Conservation (phyloP, 2,797 vertebrate genomes). For the Cossypha heuglini region DNA sequence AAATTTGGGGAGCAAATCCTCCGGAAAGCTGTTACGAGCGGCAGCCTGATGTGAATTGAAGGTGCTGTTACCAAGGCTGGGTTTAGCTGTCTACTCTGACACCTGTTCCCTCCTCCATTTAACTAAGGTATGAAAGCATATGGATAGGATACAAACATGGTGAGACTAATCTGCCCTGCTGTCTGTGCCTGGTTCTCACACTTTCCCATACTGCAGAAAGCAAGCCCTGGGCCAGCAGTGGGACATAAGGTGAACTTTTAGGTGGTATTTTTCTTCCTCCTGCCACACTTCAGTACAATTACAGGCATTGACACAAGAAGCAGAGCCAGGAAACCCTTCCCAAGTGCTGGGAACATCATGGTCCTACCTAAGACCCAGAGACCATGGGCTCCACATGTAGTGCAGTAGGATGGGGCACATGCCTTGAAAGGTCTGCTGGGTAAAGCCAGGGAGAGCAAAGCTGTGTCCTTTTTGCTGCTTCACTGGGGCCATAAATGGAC, state of each 20-base stretch:
- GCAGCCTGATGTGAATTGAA: background rate
- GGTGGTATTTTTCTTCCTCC: background rate
- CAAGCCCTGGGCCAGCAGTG: background rate
- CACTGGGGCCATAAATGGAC: background rate
- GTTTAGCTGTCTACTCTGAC: background rate
- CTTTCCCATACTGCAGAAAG: background rate
- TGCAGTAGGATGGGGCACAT: background rate
- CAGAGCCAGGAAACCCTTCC: background rate
- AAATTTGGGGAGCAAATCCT: background rate
- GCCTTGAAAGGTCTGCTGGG: background rate
- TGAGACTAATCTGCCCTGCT: background rate
- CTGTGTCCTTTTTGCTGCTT: background rate
- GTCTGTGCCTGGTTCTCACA: background rate
- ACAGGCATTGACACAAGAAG: background rate
- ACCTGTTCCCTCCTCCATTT: background rate
- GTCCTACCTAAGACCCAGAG: background rate
- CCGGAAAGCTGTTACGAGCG: background rate
- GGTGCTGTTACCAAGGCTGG: background rate
- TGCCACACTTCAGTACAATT: background rate
- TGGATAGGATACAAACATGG: background rate
- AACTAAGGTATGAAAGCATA: background rate
- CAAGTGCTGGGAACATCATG: background rate
- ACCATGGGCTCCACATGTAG: rapidly evolving
- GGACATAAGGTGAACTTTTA: background rate
- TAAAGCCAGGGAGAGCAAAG: background rate